Evolutionary conservation across 2,113 vertebrate genomes (phyloP), one percentile per base, ranked within the genome.

Genomic region (Microcebus lehilahytsara): DNA sequence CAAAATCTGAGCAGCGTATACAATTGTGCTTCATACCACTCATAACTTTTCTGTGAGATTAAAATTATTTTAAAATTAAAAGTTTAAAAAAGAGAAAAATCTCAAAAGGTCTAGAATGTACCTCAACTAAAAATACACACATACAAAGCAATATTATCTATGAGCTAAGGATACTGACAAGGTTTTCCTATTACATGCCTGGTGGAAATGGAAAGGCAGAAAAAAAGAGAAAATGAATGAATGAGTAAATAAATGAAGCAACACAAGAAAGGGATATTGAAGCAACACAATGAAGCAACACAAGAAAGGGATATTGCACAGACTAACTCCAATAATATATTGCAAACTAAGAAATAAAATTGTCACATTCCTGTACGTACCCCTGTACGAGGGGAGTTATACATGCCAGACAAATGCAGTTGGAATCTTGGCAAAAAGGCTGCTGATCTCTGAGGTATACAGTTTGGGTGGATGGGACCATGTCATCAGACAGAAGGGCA

Each of bases 31-130:
- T 51, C 32, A 5, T 19, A 23, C 17, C 34, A 86, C 66, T 91
- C n/a, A 40, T 74, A 72, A 85, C 6, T 51, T 91, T 49, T 75
- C 49, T 77, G 11, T 71, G 67, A 89, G 51, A 62, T 86, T 62
- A 90, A 89, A 95, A 64, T 46, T 51, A 58, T 85, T 79, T 88
- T 87, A 87, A 93, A 72, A n/a, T 64, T 62, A 69, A 53, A 91
- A n/a, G 3, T 16, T 92, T 89, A 30, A 12, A 71, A 53, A 46
- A 67, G 9, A 32, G 10, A 66, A 49, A 69, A 69, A 85, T 89
- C 88, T 11, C 14, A 34, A n/a, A 69, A 8, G 4, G 0, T 58
- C 49, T 67, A 16, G 49, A 75, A 89, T 3, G 3, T 34, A 34
- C 40, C 4, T 85, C 37, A 83, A 80, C 37, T 84, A 56, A 64